Percentiles rank a stretch among this genome's conserved stretches.
These are phyloP conservation scores for Glaucomys volans DNA, from an alignment of 2,113 vertebrate species.

Conservation along the genomic window DNA sequence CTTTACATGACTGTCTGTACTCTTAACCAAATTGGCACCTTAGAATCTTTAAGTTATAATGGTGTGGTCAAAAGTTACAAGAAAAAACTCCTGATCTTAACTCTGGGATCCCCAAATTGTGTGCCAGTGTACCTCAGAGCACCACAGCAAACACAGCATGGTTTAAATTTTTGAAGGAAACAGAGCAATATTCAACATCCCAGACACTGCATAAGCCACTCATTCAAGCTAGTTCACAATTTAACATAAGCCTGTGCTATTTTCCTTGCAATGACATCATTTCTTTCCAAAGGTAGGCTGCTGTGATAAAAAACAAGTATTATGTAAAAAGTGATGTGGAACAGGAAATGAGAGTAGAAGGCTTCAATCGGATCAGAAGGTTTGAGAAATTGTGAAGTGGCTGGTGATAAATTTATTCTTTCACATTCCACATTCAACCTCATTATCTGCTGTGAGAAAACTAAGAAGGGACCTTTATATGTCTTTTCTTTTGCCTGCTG, in stretches of 20 bases:
- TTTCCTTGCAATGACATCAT: background rate
- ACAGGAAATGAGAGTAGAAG: constrained; percentile 3
- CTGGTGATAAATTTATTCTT: background rate
- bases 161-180: background rate
- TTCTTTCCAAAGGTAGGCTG: constrained; percentile 31
- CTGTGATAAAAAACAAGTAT: constrained; percentile 46
- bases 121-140: background rate
- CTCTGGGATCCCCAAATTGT: background rate
- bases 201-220: background rate
- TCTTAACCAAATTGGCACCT: constrained; percentile 27
- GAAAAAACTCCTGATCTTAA: background rate
- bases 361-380: background rate
- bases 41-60: background rate
- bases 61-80: background rate
- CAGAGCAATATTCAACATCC: background rate
- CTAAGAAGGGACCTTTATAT: background rate
- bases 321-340: background rate
- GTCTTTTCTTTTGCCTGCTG: background rate
- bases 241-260: background rate
- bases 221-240: background rate
- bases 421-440: background rate
- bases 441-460: background rate
- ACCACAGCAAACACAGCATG: background rate
- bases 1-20: background rate
- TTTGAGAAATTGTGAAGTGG: constrained; percentile 16